Conservation (phyloP, 2,797 vertebrate species). For the Tenualosa thibaudeaui region DNA sequence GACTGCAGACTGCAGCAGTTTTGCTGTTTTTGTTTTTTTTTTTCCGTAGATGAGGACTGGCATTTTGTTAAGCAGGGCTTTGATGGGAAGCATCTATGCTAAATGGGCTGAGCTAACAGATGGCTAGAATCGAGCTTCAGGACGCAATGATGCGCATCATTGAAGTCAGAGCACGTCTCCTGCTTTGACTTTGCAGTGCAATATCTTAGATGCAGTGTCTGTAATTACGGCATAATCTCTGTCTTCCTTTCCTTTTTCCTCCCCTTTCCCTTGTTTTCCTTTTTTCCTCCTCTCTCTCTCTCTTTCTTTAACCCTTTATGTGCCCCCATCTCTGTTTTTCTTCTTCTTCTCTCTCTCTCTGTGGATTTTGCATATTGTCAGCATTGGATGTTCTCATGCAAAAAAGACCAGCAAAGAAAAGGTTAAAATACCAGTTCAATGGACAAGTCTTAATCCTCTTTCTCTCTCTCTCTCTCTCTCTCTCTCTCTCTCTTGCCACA, state of each 20-base stretch:
- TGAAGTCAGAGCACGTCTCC: neutral
- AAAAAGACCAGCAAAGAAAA: neutral
- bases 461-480: neutral
- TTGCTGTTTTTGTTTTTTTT: neutral
- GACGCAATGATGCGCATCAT: neutral
- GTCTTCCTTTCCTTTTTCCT: neutral
- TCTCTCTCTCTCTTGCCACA: conserved; percentile 56
- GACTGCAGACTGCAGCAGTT: neutral
- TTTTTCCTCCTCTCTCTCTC: no score
- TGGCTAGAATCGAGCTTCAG: neutral
- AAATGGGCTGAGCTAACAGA: conserved; percentile 1
- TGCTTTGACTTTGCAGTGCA: neutral
- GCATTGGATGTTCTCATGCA: neutral
- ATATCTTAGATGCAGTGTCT: neutral
- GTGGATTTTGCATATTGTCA: neutral
- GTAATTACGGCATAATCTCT: neutral
- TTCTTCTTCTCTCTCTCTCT: neutral
- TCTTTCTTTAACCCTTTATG: neutral
- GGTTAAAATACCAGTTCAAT: neutral
- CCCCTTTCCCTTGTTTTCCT: neutral
- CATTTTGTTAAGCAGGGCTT: neutral
- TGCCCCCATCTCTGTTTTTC: neutral
- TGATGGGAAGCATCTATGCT: neutral
- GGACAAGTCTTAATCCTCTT: neutral
- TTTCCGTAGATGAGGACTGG: neutral